Percentiles rank a stretch among this genome's conserved stretches.
Evolutionary conservation across 37 sponge, comb jelly and placozoan genomes (phyloP).

Genomic region (Petrosia ficiformis): DNA sequence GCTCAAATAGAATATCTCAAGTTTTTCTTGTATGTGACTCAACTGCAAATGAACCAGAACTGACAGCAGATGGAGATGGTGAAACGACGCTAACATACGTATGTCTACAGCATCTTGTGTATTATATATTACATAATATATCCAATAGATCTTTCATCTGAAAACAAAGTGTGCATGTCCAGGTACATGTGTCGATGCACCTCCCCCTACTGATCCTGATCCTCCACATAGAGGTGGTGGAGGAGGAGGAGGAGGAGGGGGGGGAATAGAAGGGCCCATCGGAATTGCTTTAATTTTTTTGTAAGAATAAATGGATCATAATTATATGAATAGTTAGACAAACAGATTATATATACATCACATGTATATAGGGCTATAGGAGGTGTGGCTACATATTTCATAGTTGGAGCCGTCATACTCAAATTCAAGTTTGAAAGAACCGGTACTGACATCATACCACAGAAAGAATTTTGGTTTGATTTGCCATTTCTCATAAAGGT

Average conservation of each 20-base stretch:
- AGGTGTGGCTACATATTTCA: not conserved
- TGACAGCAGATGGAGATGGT: conserved; percentile 1
- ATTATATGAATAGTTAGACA: no score
- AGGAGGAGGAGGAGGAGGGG: conserved; percentile 7
- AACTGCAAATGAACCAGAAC: not conserved
- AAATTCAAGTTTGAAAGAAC: not conserved
- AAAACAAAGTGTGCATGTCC: conserved; percentile 11
- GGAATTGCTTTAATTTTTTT: not conserved
- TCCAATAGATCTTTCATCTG: not conserved
- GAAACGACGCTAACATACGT: conserved; percentile 1
- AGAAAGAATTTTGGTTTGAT: conserved; percentile 1
- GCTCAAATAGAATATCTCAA: not conserved
- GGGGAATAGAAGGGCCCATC: not conserved
- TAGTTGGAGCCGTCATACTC: not conserved
- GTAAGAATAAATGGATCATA: not conserved
- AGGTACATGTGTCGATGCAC: not conserved
- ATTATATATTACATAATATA: not conserved
- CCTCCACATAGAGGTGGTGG: not conserved
- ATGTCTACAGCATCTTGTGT: not conserved
- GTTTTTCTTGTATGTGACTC: not conserved
- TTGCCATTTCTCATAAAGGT: conserved; percentile 1
- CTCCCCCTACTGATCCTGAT: not conserved
- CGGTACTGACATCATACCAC: conserved; percentile 1
- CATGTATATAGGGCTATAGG: not conserved
- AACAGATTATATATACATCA: no score